phyloP scores from a whole-genome alignment of 2,113 vertebrate species.

The Tympanuchus pallidicinctus region DNA sequence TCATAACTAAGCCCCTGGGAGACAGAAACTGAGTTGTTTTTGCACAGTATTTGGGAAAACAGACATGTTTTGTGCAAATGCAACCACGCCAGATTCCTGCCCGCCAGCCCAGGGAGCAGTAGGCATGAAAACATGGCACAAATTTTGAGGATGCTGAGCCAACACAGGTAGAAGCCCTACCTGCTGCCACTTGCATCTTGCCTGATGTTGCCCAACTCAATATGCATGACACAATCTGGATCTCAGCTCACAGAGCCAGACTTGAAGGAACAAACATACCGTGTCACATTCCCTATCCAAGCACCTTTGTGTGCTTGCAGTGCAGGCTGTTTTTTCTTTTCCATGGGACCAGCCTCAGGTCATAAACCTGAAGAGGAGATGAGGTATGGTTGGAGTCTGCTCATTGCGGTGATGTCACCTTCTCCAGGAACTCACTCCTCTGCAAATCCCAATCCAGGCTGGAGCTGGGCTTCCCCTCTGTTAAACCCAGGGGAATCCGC shows the following conservation, averaged over 20 bases:
- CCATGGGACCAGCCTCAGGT: conserved; percentile 21
- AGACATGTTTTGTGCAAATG: background rate
- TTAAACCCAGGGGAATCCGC: background rate
- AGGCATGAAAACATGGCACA: background rate
- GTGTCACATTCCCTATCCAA: conserved; percentile 32
- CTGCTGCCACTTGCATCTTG: background rate
- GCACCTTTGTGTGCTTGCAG: background rate
- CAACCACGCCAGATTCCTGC: rapidly evolving
- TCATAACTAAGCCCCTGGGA: background rate
- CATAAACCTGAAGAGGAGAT: background rate
- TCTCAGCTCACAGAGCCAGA: background rate
- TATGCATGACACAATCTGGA: background rate
- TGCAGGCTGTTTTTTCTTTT: background rate
- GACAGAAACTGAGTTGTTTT: background rate
- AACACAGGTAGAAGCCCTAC: background rate
- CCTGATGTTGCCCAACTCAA: background rate
- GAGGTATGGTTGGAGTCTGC: background rate
- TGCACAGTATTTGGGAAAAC: background rate
- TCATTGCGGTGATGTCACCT: background rate
- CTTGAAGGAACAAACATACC: conserved; percentile 20
- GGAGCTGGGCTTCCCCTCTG: background rate
- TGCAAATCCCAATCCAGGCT: conserved; percentile 43
- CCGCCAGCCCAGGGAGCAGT: background rate
- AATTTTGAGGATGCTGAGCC: background rate
- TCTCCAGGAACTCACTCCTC: conserved; percentile 26